Percentiles rank a stretch among this genome's conserved stretches.
Evolutionary conservation across 1,140 invertebrate species (phyloP).

Genomic region (Ganaspis sp.): DNA sequence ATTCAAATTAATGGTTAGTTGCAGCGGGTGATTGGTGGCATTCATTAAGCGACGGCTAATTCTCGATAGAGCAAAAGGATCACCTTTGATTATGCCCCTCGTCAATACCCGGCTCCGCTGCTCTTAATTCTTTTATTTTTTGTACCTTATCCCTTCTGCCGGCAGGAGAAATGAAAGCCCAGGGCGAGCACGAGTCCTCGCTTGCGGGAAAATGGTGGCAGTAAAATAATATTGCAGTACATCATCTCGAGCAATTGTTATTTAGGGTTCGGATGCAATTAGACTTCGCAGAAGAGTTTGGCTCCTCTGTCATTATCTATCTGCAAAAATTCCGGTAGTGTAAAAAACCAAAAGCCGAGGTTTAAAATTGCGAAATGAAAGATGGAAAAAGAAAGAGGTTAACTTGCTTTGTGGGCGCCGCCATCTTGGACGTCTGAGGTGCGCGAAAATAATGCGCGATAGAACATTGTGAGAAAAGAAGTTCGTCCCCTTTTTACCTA

Average conservation of each 20-base stretch:
- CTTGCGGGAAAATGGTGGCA: conserved; percentile 26
- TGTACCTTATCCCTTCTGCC: not conserved
- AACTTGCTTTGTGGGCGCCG: too few relatives aligned
- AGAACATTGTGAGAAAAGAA: too few relatives aligned
- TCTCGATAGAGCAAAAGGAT: not conserved
- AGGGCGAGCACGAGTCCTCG: not conserved
- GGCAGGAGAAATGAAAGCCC: conserved; percentile 24
- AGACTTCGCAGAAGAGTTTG: conserved; percentile 6
- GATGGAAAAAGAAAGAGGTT: too few relatives aligned
- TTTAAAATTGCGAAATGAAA: not conserved
- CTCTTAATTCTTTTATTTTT: not conserved
- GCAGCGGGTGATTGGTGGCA: not conserved
- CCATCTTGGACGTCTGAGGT: too few relatives aligned
- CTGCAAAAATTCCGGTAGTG: not conserved
- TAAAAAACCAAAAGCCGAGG: not conserved
- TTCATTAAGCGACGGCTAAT: not conserved
- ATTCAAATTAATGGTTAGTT: not conserved
- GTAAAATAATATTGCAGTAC: conserved; percentile 27
- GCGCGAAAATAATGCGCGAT: too few relatives aligned
- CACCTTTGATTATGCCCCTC: not conserved
- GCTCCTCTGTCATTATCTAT: not conserved
- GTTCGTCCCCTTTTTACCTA: too few relatives aligned
- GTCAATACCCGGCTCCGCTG: not conserved
- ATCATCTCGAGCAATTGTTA: conserved; percentile 22
- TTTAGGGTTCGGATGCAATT: conserved; percentile 19